These are phyloP conservation scores for Thalassarche chlororhynchos DNA, from an alignment of 2,113 vertebrate genomes.

Conservation along the genomic window DNA sequence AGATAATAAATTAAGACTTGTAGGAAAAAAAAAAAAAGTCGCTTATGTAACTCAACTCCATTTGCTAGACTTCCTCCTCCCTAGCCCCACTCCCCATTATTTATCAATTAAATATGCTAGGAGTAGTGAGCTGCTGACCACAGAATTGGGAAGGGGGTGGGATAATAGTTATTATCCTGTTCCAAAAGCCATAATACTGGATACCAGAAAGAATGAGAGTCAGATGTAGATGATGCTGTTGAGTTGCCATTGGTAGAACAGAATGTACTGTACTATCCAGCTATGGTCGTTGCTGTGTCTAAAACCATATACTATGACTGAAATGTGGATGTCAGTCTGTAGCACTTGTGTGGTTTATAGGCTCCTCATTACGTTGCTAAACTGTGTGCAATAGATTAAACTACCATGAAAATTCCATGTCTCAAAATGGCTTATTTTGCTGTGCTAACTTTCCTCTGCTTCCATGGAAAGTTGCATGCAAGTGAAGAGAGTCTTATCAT, in stretches of 20 bases:
- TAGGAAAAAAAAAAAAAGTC: neutral
- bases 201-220: slow-evolving; percentile 43
- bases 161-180: neutral
- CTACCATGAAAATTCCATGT: neutral
- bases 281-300: neutral
- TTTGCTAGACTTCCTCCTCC: neutral
- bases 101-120: slow-evolving; percentile 23
- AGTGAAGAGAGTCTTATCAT: neutral
- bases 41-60: neutral
- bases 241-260: slow-evolving; percentile 34
- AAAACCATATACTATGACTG: neutral
- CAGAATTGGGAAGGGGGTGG: neutral
- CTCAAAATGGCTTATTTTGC: neutral
- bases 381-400: slow-evolving; percentile 21
- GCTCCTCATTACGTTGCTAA: neutral
- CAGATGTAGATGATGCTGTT: slow-evolving; percentile 33
- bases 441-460: neutral
- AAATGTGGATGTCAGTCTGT: slow-evolving; percentile 26
- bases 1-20: neutral
- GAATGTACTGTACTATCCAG: slow-evolving; percentile 6
- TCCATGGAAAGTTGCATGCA: neutral
- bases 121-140: neutral
- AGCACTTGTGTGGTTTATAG: slow-evolving; percentile 10
- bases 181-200: slow-evolving; percentile 8
- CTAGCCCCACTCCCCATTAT: neutral